Percentiles rank a stretch among this genome's conserved stretches.
phyloP scores from a whole-genome alignment of 1,140 invertebrate species.

The silkworm (Bombyx mori) region ASM3026992v2 NC_085107.1:13285001-13285500 shows the following conservation, averaged over 20 bases:
- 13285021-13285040: too few relatives aligned
- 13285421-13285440: slow-evolving; percentile 30
- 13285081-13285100: slow-evolving; percentile 10
- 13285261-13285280: slow-evolving; percentile 23
- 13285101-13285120: slow-evolving; percentile 20
- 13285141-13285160: slow-evolving; percentile 19
- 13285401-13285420: slow-evolving; percentile 31
- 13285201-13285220: slow-evolving; percentile 12
- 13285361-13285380: slow-evolving; percentile 28
- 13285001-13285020: too few relatives aligned
- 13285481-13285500: slow-evolving; percentile 23
- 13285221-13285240: slow-evolving; percentile 13
- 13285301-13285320: slow-evolving; percentile 25
- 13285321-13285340: slow-evolving; percentile 34
- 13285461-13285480: slow-evolving; percentile 40
- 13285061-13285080: too few relatives aligned
- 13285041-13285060: too few relatives aligned
- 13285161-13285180: not conserved
- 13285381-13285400: slow-evolving; percentile 31
- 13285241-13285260: slow-evolving; percentile 26
- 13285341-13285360: slow-evolving; percentile 34
- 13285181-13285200: slow-evolving; percentile 13
- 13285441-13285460: slow-evolving; percentile 25
- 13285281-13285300: slow-evolving; percentile 24
- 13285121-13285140: slow-evolving; percentile 15